Evolutionary conservation across 53 echinoderm and acorn worm genomes (phyloP).

Genomic region (Holothuria scabra): DNA sequence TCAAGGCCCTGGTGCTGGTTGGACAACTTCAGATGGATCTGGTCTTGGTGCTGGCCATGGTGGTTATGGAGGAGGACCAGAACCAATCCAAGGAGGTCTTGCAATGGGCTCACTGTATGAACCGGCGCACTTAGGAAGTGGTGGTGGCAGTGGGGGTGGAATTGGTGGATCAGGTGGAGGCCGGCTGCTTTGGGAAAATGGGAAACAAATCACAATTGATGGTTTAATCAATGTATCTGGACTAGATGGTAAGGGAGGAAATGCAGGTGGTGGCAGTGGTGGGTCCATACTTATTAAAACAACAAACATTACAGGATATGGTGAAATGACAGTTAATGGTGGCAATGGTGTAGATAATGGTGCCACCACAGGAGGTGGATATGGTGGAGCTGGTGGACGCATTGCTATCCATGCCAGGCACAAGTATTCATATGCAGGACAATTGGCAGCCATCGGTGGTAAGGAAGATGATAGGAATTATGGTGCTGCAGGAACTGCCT

Average conservation of each 20-base stretch:
- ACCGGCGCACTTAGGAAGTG: slow-evolving; percentile 78
- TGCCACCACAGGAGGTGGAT: slow-evolving; percentile 61
- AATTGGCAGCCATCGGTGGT: slow-evolving; percentile 78
- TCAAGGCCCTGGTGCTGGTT: slow-evolving; percentile 75
- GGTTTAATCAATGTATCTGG: slow-evolving; percentile 73
- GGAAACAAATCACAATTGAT: slow-evolving; percentile 72
- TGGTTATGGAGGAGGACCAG: slow-evolving; percentile 85
- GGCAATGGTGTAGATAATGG: slow-evolving; percentile 64
- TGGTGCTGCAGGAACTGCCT: slow-evolving; percentile 89
- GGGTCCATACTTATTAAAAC: slow-evolving; percentile 84
- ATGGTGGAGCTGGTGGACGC: slow-evolving; percentile 90
- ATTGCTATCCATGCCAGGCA: slow-evolving; percentile 82
- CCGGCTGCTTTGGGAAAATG: slow-evolving; percentile 78
- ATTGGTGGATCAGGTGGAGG: slow-evolving; percentile 85
- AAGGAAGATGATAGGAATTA: slow-evolving; percentile 52
- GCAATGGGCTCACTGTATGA: slow-evolving; percentile 80
- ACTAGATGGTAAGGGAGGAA: slow-evolving; percentile 61
- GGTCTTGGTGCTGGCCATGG: slow-evolving; percentile 91
- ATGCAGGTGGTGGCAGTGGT: slow-evolving; percentile 85
- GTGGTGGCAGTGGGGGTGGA: slow-evolving; percentile 85
- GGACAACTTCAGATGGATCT: slow-evolving; percentile 64
- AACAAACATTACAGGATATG: slow-evolving; percentile 84
- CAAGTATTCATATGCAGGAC: slow-evolving; percentile 74
- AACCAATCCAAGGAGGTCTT: slow-evolving; percentile 71
- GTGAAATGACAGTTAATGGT: slow-evolving; percentile 87